Percentiles rank a stretch among this genome's conserved stretches.
phyloP scores from a whole-genome alignment of 2,113 vertebrate species.

The Chloebia gouldiae region DNA sequence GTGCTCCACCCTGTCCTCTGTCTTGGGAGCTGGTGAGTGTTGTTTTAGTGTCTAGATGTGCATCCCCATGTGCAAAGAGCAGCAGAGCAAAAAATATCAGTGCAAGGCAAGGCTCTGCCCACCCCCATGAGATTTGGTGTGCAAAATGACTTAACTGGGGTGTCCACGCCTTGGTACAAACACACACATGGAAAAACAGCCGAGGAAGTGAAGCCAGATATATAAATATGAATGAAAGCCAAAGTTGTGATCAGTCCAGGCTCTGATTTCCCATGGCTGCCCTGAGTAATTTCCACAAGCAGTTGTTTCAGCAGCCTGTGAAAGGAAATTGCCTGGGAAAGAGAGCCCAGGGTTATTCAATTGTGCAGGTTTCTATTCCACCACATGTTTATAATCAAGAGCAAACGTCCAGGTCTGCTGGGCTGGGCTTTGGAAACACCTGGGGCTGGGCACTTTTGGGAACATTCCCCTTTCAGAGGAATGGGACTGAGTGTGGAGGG shows the following conservation, averaged over 20 bases:
- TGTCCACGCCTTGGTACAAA: background rate
- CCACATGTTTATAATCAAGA: background rate
- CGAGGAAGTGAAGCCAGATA: background rate
- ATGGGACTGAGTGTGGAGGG: background rate
- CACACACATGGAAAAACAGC: background rate
- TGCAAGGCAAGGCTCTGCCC: background rate
- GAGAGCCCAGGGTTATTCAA: background rate
- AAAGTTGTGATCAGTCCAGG: background rate
- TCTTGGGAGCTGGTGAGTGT: accelerated
- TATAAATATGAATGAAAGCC: background rate
- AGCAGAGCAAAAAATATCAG: background rate
- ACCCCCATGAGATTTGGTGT: accelerated
- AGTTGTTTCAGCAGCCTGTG: background rate
- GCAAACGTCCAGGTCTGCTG: background rate
- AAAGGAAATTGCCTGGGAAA: background rate
- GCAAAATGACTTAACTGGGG: background rate
- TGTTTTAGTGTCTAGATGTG: accelerated
- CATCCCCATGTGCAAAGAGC: background rate
- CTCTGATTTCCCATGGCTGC: background rate
- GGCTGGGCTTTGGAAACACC: background rate
- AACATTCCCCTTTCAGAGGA: accelerated
- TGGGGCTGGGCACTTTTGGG: background rate
- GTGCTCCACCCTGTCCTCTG: background rate
- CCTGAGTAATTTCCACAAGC: background rate
- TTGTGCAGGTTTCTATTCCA: background rate